Base-by-base conservation (phyloP, 2,888 invertebrate species). In the Sphecodes monilicornis region DNA sequence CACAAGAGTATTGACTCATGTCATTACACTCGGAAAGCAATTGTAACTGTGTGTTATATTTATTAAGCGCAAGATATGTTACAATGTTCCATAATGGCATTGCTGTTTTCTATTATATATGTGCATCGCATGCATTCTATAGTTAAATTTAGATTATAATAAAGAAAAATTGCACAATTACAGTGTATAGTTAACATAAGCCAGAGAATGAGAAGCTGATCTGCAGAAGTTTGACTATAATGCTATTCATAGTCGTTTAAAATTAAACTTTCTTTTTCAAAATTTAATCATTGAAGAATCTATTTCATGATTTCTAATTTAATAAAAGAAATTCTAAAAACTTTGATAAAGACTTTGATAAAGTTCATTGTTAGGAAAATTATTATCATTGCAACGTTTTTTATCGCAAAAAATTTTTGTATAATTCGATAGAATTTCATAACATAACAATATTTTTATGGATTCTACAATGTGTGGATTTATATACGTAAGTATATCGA, bases 121-220 rank as follows among this genome's bases (percentile, higher is more conserved):
- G 32, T 78, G 66, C 80, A 82, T 86, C 78, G 85, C 86, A 73
- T 75, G 71, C 57, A 76, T 88, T 88, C 89, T 92, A 88, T 90
- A 90, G 88, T 92, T 91, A 90, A 92, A 92, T 88, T 91, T 86
- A 85, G 75, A 89, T 88, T 77, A 83, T 86, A 80, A 83, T 86
- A 70, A 77, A 90, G 79, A 50, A 29, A 60, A 91, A 93, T 91
- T 93, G 93, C 93, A 93, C 93, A 93, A 93, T 91, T 93, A 88
- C 90, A 92, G 87, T 92, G 89, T 88, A 93, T 91, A 92, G 89
- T 82, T 88, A 90, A 88, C 80, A 83, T 90, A 91, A 82, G 86
- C 81, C 84, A 86, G 74, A 75, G 32, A 78, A 84, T 88, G 78
- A 83, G 86, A 80, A 89, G 90, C 85, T 86, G 88, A 85, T 86